A percentile compares a stretch with the other conserved stretches of the same genome.
Evolutionary conservation across 2,888 invertebrate genomes (phyloP).

Genomic region (Macropis europaea): DNA sequence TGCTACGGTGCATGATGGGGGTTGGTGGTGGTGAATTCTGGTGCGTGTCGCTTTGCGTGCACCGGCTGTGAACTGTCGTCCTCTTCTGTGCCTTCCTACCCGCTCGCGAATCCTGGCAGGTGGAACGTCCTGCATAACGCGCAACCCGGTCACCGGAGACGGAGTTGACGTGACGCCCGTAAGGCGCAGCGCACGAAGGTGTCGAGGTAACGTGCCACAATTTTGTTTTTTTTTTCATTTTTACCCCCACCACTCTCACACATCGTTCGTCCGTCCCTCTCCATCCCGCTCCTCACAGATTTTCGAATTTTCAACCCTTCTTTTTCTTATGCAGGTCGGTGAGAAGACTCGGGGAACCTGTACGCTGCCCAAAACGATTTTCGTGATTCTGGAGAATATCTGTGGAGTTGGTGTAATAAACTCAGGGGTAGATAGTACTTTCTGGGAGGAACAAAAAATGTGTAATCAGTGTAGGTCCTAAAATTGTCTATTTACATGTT

Average conservation of each 20-base stretch:
- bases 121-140: slow-evolving; percentile 80
- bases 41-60: slow-evolving; percentile 58
- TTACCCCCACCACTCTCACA: background rate
- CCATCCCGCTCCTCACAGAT: too few species aligned
- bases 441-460: too few species aligned
- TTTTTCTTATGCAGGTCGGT: too few species aligned
- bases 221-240: slow-evolving; percentile 11
- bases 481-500: too few species aligned
- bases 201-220: slow-evolving; percentile 74
- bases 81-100: slow-evolving; percentile 48
- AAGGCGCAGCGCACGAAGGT: slow-evolving; percentile 78
- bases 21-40: slow-evolving; percentile 51
- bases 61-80: slow-evolving; percentile 56
- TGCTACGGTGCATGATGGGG: slow-evolving; percentile 62
- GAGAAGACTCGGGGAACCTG: too few species aligned
- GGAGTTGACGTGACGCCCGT: slow-evolving; percentile 82
- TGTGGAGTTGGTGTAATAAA: too few species aligned
- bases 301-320: too few species aligned
- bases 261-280: background rate
- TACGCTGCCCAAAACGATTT: background rate
- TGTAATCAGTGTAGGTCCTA: too few species aligned
- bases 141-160: slow-evolving; percentile 85
- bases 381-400: too few species aligned
- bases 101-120: slow-evolving; percentile 70
- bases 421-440: too few species aligned